Percentiles rank a stretch among this genome's conserved stretches.
phyloP scores from a whole-genome alignment of 2,113 vertebrate species.

The Spilogale gracilis region DNA sequence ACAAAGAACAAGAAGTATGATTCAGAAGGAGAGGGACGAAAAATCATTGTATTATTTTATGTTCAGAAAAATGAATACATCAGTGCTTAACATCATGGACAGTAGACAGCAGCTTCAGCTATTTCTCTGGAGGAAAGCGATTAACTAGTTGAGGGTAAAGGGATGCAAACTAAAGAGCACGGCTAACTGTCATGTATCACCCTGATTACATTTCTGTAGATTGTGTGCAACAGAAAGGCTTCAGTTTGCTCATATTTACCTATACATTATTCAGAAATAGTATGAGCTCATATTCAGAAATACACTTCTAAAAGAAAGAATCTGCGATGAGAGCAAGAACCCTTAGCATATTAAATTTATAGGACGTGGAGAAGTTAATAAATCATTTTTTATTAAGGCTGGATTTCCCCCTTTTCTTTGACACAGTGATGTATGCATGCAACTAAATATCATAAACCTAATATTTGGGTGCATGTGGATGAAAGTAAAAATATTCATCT shows the following conservation, averaged over 20 bases:
- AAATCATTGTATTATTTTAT: conserved; percentile 44
- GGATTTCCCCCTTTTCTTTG: conserved; percentile 55
- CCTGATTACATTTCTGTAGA: not conserved
- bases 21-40: conserved; percentile 44
- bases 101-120: conserved; percentile 31
- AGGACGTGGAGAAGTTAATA: conserved; percentile 70
- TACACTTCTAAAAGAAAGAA: conserved; percentile 74
- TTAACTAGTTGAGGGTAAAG: conserved; percentile 21
- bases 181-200: not conserved
- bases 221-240: not conserved
- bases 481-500: conserved; percentile 75
- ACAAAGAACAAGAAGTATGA: not conserved
- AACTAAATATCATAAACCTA: conserved; percentile 70
- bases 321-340: conserved; percentile 63
- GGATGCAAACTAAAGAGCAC: conserved; percentile 30
- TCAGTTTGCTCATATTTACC: conserved; percentile 57
- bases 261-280: conserved; percentile 60
- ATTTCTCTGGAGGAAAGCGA: conserved; percentile 58
- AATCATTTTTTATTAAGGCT: conserved; percentile 82
- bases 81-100: conserved; percentile 39
- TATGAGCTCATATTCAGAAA: conserved; percentile 61
- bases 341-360: conserved; percentile 79
- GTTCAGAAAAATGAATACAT: conserved; percentile 67
- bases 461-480: conserved; percentile 64
- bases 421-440: conserved; percentile 72